Evolutionary conservation across 2,113 vertebrate genomes (phyloP).

Genomic region (Circaetus gallicus): DNA sequence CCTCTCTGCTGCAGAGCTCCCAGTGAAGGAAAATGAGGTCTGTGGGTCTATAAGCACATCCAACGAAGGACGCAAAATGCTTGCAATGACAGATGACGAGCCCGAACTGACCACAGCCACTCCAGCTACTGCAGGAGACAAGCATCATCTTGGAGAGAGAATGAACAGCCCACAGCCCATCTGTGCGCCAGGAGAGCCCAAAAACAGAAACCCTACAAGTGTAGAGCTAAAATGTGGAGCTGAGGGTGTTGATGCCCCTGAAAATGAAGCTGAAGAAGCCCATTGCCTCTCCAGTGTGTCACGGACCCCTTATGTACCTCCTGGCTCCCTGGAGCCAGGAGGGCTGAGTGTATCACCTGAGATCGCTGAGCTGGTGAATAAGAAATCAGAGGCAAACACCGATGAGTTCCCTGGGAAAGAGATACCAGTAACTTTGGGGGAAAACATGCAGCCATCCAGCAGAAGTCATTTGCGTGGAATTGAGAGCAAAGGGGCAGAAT

Average conservation of each 20-base stretch:
- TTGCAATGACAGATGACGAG: not conserved
- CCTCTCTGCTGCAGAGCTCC: not conserved
- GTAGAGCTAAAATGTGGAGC: not conserved
- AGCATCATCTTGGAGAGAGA: not conserved
- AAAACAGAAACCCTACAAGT: not conserved
- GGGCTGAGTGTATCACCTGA: not conserved
- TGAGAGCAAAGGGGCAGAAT: not conserved
- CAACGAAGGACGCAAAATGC: rapidly evolving
- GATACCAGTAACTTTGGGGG: not conserved
- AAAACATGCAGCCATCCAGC: not conserved
- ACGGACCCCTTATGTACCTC: not conserved
- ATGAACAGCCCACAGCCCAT: not conserved
- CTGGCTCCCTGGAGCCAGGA: not conserved
- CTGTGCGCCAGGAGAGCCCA: not conserved
- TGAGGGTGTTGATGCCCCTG: not conserved
- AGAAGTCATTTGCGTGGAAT: not conserved
- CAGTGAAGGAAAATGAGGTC: not conserved
- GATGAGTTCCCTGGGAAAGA: not conserved
- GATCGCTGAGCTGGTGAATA: not conserved
- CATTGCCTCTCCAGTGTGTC: not conserved
- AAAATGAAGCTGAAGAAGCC: not conserved
- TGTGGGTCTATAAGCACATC: not conserved
- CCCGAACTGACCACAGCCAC: not conserved
- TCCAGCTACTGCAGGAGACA: not conserved
- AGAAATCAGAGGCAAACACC: not conserved